Percentiles rank a stretch among this genome's conserved stretches.
phyloP scores from a whole-genome alignment of 2,888 invertebrate species.

The Parnassius apollo region DNA sequence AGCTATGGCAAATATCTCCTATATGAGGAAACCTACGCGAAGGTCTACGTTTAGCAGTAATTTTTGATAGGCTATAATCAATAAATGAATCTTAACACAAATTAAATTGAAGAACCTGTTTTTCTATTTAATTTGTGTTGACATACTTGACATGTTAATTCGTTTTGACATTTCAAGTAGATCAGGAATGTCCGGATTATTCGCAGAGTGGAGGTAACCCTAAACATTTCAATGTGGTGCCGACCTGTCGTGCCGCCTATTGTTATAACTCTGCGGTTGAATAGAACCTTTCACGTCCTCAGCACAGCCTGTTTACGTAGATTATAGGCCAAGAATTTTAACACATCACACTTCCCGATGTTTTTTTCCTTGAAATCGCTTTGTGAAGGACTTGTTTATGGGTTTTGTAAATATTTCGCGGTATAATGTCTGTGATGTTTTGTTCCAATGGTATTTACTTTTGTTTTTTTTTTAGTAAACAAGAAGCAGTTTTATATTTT shows the following conservation, averaged over 20 bases:
- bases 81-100: no score
- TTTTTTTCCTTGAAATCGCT: not conserved
- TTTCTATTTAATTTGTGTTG: no score
- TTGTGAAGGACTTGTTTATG: not conserved
- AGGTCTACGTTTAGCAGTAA: no score
- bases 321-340: slow-evolving; percentile 4
- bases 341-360: not conserved
- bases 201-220: not conserved
- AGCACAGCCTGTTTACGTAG: not conserved
- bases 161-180: no score
- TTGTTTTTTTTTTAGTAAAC: no score
- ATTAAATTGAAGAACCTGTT: no score
- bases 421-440: not conserved
- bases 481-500: no score
- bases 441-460: no score
- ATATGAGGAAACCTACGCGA: no score
- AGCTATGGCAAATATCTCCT: no score
- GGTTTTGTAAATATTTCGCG: not conserved
- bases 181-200: not conserved
- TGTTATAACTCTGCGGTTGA: not conserved
- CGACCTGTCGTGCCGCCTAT: slow-evolving; percentile 5
- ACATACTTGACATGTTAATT: no score
- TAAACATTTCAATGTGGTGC: not conserved
- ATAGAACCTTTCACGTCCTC: slow-evolving; percentile 4
- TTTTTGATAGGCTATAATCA: no score